Percentiles rank a stretch among this genome's conserved stretches.
phyloP scores from a whole-genome alignment of 1,140 invertebrate genomes.

The Planococcus citri region DNA sequence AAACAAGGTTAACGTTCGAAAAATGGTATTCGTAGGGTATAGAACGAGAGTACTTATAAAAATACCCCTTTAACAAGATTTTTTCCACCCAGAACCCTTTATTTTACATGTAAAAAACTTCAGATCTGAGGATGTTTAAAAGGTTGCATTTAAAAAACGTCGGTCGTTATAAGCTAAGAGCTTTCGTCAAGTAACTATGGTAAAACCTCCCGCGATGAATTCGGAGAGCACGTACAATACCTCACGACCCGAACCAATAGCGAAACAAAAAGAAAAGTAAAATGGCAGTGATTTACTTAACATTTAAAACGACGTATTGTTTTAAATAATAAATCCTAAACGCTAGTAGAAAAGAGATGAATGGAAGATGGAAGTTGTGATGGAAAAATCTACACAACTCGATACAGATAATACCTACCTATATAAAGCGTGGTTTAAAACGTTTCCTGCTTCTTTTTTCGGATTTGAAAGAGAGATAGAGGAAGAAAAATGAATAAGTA shows the following conservation, averaged over 20 bases:
- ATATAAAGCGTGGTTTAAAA: too few relatives aligned
- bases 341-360: not conserved
- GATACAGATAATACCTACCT: too few relatives aligned
- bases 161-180: not conserved
- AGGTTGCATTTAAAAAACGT: not conserved
- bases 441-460: too few relatives aligned
- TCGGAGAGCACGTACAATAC: too few relatives aligned
- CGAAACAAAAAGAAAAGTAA: not conserved
- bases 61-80: not conserved
- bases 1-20: slow-evolving; percentile 1
- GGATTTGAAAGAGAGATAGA: too few relatives aligned
- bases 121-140: not conserved
- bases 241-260: too few relatives aligned
- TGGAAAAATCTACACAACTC: not conserved
- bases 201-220: too few relatives aligned
- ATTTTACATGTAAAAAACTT: not conserved
- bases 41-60: not conserved
- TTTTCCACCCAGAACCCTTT: not conserved
- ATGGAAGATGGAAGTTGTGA: not conserved
- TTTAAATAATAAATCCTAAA: not conserved
- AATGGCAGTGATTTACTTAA: slow-evolving; percentile 1
- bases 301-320: not conserved
- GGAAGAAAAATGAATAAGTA: too few relatives aligned
- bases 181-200: too few relatives aligned
- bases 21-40: not conserved